Percentiles rank a stretch among this genome's conserved stretches.
These are phyloP conservation scores for Jordanella pulchra DNA, from an alignment of 2,797 vertebrate genomes.

Conservation along the genomic window DNA sequence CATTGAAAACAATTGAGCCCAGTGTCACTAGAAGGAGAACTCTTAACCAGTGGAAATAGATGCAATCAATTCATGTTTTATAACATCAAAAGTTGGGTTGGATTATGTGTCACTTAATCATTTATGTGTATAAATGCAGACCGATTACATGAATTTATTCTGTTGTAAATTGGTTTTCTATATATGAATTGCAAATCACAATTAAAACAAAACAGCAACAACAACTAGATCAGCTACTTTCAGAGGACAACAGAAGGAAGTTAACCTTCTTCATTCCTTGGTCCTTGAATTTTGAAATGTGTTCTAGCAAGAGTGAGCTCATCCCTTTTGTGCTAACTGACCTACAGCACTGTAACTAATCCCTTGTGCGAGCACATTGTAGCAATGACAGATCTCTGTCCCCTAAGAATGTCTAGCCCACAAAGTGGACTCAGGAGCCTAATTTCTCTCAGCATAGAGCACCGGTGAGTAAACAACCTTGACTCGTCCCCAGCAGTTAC, in stretches of 20 bases:
- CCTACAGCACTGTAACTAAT: constrained; percentile 7
- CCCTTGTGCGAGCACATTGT: background rate
- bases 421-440: background rate
- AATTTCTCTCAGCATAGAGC: constrained; percentile 17
- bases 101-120: background rate
- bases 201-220: no score
- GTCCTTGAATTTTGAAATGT: background rate
- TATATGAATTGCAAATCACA: background rate
- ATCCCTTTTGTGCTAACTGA: background rate
- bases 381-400: background rate
- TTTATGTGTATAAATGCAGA: background rate
- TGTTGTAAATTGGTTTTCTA: background rate
- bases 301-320: background rate
- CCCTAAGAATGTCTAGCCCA: background rate
- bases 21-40: background rate
- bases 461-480: constrained; percentile 18
- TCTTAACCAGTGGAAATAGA: background rate
- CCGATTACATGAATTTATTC: background rate
- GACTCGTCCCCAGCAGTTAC: constrained; percentile 25
- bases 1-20: background rate
- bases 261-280: background rate
- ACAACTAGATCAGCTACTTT: no score
- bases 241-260: no score
- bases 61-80: background rate
- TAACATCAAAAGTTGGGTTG: background rate